A percentile compares a stretch with the other conserved stretches of the same genome.
Conservation (phyloP, 2,888 invertebrate species). For the Microctonus hyperodae region DNA sequence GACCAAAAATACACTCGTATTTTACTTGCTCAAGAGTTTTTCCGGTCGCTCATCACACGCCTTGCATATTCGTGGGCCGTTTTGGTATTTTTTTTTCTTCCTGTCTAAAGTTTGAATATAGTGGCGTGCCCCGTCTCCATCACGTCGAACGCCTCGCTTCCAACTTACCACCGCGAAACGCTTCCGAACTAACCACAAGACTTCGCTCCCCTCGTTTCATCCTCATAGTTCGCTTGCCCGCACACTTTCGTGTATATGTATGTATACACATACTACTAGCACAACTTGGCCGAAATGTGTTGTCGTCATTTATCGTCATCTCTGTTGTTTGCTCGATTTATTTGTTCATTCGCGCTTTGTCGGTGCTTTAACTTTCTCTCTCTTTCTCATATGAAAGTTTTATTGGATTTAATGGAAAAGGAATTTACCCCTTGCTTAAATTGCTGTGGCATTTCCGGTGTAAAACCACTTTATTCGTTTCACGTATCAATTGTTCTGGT, state of each 20-base stretch:
- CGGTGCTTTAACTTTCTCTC: conserved; percentile 18
- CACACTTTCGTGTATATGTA: conserved; percentile 37
- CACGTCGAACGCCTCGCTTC: conserved; percentile 41
- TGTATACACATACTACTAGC: conserved; percentile 30
- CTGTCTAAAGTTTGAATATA: conserved; percentile 45
- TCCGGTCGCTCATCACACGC: neutral
- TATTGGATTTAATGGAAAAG: conserved; percentile 41
- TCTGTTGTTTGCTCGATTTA: conserved; percentile 27
- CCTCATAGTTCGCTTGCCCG: conserved; percentile 30
- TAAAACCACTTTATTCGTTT: conserved; percentile 27
- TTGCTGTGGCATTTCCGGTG: conserved; percentile 36
- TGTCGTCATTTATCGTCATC: conserved; percentile 26
- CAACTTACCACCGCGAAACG: conserved; percentile 42
- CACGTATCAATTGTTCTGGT: conserved; percentile 11
- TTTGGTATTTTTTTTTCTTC: conserved; percentile 38
- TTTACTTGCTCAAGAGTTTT: too few relatives aligned
- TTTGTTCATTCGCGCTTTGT: conserved; percentile 23
- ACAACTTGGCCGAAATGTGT: conserved; percentile 26
- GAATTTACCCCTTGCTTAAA: conserved; percentile 37
- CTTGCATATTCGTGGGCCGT: conserved; percentile 12
- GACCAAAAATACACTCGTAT: too few relatives aligned
- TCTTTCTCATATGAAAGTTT: conserved; percentile 38
- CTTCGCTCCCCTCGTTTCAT: conserved; percentile 23
- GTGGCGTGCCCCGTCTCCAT: conserved; percentile 48
- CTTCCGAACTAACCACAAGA: conserved; percentile 44